Conservation (phyloP, 2,797 vertebrate genomes). For the Diplodus sargus region DNA sequence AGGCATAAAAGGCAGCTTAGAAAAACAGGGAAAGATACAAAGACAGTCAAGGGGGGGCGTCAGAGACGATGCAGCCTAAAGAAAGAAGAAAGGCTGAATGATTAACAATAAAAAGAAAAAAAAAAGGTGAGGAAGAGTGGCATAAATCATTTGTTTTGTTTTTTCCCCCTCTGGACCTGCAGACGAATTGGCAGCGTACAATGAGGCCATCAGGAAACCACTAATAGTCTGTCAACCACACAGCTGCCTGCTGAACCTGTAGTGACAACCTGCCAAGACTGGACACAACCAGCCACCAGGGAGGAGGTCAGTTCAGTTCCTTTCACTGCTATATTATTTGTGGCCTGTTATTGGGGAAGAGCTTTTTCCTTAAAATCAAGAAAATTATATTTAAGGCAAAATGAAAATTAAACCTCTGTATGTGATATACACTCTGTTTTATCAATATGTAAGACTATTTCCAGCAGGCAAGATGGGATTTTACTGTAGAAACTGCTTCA, state of each 20-base stretch:
- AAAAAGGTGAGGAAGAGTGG: neutral
- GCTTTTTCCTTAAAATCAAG: constrained; percentile 3
- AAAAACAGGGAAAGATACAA: neutral
- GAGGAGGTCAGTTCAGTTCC: constrained; percentile 25
- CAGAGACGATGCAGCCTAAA: neutral
- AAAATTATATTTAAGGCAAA: too few species aligned
- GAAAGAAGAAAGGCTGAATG: constrained; percentile 1
- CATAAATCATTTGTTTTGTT: constrained; percentile 25
- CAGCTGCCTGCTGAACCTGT: constrained; percentile 47
- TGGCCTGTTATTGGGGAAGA: neutral
- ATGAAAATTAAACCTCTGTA: too few species aligned
- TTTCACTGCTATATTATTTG: constrained; percentile 15
- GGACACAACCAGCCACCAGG: constrained; percentile 33
- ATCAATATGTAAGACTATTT: too few species aligned
- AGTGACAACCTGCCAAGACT: constrained; percentile 62
- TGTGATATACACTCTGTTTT: too few species aligned
- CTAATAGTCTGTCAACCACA: constrained; percentile 67
- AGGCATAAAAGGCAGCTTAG: neutral
- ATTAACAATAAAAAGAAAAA: constrained; percentile 1
- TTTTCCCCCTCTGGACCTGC: constrained; percentile 10
- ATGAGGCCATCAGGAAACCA: constrained; percentile 46
- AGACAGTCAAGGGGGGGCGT: neutral
- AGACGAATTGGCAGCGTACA: constrained; percentile 58
- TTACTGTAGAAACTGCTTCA: too few species aligned
- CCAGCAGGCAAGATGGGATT: too few species aligned